Percentiles rank a stretch among this genome's conserved stretches.
These are phyloP conservation scores for Coenonympha arcania DNA, from an alignment of 2,888 invertebrate species.

Conservation along the genomic window DNA sequence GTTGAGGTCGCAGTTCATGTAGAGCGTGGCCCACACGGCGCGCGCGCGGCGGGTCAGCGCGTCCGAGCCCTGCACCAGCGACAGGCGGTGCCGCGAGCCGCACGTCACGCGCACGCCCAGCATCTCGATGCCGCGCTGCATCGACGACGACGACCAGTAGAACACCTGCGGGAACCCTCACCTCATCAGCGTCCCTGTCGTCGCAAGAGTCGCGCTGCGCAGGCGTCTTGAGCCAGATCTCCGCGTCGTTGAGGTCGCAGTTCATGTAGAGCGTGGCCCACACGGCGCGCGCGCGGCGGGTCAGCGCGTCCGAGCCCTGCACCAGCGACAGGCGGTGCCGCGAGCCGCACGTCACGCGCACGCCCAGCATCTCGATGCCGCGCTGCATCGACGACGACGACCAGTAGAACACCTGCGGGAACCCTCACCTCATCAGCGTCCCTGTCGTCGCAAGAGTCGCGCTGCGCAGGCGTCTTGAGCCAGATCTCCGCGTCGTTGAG, in stretches of 20 bases:
- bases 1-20: constrained; percentile 94
- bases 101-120: constrained; percentile 86
- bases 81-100: constrained; percentile 83
- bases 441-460: constrained; percentile 37
- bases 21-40: constrained; percentile 92
- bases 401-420: constrained; percentile 1
- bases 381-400: too few species aligned
- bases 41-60: constrained; percentile 88
- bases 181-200: constrained; percentile 45
- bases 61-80: constrained; percentile 83
- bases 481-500: constrained; percentile 93
- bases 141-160: constrained; percentile 22
- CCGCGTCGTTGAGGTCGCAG: constrained; percentile 92
- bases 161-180: constrained; percentile 23
- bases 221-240: constrained; percentile 92
- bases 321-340: constrained; percentile 82
- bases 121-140: too few species aligned
- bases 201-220: constrained; percentile 47
- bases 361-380: constrained; percentile 86
- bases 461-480: constrained; percentile 83
- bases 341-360: constrained; percentile 85
- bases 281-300: constrained; percentile 87
- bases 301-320: constrained; percentile 84
- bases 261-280: constrained; percentile 96
- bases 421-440: constrained; percentile 43